These are phyloP conservation scores for Tortrix viridana DNA, from an alignment of 2,888 invertebrate genomes.

Conservation along the genomic window DNA sequence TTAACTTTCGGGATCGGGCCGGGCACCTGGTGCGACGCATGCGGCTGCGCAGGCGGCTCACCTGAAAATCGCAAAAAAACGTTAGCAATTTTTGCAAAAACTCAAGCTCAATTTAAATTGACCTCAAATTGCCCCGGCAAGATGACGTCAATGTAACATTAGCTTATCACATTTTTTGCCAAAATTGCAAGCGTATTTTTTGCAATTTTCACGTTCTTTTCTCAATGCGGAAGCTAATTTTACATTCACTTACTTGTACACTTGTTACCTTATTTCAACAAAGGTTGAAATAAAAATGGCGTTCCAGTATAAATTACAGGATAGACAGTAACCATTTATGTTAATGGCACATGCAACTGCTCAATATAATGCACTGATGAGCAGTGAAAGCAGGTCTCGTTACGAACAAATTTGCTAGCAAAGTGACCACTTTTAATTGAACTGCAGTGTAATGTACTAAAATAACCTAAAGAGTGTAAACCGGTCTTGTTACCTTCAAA, in stretches of 20 bases:
- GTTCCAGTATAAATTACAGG: too few species aligned
- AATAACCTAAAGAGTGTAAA: too few species aligned
- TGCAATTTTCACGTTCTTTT: constrained; percentile 32
- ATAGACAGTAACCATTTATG: too few species aligned
- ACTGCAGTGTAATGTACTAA: too few species aligned
- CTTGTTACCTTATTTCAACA: neutral
- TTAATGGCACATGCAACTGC: too few species aligned
- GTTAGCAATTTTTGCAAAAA: constrained; percentile 27
- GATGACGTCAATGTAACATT: constrained; percentile 38
- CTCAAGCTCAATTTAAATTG: constrained; percentile 30
- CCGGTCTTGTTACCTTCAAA: too few species aligned
- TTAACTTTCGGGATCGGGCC: neutral
- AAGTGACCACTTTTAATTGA: too few species aligned
- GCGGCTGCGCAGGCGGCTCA: constrained; percentile 10
- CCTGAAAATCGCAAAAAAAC: constrained; percentile 37
- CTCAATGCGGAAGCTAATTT: constrained; percentile 37
- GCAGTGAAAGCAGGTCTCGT: too few species aligned
- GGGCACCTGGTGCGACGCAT: constrained; percentile 1
- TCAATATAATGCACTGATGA: too few species aligned
- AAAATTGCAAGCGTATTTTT: constrained; percentile 27
- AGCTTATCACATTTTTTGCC: constrained; percentile 36
- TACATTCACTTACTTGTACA: constrained; percentile 21
- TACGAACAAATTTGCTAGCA: too few species aligned
- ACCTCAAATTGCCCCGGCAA: constrained; percentile 33
- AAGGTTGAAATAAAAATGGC: too few species aligned